Percentiles rank a stretch among this genome's conserved stretches.
Evolutionary conservation across 1,140 invertebrate genomes (phyloP).

Genomic region (Agrilus planipennis): DNA sequence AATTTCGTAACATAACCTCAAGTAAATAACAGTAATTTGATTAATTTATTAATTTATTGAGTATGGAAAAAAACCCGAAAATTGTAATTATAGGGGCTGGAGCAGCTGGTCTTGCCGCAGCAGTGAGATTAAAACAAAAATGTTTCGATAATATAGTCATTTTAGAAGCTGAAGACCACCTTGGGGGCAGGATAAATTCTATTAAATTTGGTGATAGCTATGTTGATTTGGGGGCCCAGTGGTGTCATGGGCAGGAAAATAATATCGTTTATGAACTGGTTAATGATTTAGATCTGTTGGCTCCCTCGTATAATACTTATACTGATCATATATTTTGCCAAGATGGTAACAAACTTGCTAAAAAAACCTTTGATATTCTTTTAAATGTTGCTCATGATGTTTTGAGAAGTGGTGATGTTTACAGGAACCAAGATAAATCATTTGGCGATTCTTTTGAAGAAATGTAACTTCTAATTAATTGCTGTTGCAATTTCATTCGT

Average conservation of each 20-base stretch:
- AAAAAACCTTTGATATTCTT: slow-evolving; percentile 33
- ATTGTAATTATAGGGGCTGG: slow-evolving; percentile 34
- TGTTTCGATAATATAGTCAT: slow-evolving; percentile 42
- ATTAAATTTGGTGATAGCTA: slow-evolving; percentile 44
- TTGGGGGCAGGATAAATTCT: slow-evolving; percentile 58
- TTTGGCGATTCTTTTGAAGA: slow-evolving; percentile 21
- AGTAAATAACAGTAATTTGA: no score
- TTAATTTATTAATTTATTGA: no score
- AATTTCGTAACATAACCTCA: no score
- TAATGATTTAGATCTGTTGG: slow-evolving; percentile 41
- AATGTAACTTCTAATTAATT: slow-evolving; percentile 20
- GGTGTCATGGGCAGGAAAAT: slow-evolving; percentile 60
- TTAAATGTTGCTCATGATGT: slow-evolving; percentile 14
- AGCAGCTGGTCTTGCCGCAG: slow-evolving; percentile 44
- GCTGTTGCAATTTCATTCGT: no score
- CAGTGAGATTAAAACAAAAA: slow-evolving; percentile 37
- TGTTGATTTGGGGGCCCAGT: slow-evolving; percentile 63
- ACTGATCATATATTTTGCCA: slow-evolving; percentile 18
- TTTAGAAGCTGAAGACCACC: slow-evolving; percentile 57
- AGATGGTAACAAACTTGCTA: slow-evolving; percentile 30
- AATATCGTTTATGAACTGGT: slow-evolving; percentile 57
- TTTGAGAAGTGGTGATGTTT: slow-evolving; percentile 13
- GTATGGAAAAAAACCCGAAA: slow-evolving; percentile 3
- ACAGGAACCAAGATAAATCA: slow-evolving; percentile 10
- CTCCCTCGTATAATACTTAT: slow-evolving; percentile 20